Percentiles rank a stretch among this genome's conserved stretches.
phyloP scores from a whole-genome alignment of 2,888 invertebrate species.

The Eristalis pertinax region DNA sequence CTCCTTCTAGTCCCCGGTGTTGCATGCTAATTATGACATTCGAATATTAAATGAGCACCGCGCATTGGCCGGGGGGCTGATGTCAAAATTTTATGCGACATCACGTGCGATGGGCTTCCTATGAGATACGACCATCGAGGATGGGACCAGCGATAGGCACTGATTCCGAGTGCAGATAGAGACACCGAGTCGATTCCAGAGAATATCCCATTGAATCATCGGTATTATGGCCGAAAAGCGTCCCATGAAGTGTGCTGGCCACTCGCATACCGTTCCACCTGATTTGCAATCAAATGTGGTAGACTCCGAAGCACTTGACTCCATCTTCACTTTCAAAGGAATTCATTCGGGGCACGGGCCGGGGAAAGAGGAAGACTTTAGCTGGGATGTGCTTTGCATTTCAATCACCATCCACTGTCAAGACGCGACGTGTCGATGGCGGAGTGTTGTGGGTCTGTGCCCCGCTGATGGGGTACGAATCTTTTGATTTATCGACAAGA shows the following conservation, averaged over 20 bases:
- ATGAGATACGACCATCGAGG: constrained; percentile 4
- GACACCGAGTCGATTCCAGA: background rate
- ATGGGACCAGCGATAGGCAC: constrained; percentile 2
- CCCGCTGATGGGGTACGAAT: background rate
- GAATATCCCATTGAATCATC: background rate
- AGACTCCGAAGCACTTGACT: background rate
- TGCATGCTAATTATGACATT: constrained; percentile 65
- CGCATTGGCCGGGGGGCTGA: background rate
- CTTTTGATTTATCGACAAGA: constrained; percentile 63
- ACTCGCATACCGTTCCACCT: background rate
- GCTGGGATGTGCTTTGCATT: constrained; percentile 50
- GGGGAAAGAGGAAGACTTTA: background rate
- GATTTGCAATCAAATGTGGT: background rate
- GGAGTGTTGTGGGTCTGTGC: background rate
- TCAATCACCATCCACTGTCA: constrained; percentile 31
- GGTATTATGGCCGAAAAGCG: background rate
- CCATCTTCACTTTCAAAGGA: constrained; percentile 34
- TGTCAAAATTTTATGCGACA: constrained; percentile 60
- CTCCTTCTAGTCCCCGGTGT: background rate
- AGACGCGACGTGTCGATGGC: background rate
- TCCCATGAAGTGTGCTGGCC: background rate
- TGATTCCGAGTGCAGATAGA: background rate
- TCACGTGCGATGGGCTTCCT: constrained; percentile 44
- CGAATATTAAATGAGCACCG: constrained; percentile 53
- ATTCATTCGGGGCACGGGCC: constrained; percentile 16